Conservation (phyloP, 2,113 vertebrate species). For the Xiphorhynchus elegans region DNA sequence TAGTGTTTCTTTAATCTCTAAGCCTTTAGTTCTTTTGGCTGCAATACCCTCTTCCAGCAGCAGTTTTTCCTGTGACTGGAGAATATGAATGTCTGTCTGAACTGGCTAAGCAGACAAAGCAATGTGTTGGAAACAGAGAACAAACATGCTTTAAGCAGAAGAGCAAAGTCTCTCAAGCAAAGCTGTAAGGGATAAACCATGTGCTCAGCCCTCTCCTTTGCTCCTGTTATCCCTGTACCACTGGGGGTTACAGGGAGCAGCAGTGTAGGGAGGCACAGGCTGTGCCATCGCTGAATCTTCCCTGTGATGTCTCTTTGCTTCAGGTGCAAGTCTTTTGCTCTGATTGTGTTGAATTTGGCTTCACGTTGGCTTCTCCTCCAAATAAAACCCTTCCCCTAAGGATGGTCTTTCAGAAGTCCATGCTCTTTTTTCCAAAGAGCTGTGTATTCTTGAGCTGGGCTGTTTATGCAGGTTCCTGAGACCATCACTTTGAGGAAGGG, state of each 20-base stretch:
- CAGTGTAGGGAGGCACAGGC: accelerated
- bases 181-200: not conserved
- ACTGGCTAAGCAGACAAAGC: not conserved
- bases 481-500: conserved; percentile 31
- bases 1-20: not conserved
- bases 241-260: not conserved
- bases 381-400: not conserved
- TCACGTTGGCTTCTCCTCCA: not conserved
- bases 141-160: not conserved
- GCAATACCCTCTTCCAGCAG: not conserved
- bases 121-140: not conserved
- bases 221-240: not conserved
- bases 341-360: not conserved
- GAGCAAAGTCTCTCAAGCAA: not conserved
- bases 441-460: not conserved
- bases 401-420: not conserved
- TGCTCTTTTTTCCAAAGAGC: not conserved
- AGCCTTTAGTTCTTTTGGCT: not conserved
- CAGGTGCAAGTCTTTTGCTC: not conserved
- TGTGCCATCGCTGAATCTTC: accelerated
- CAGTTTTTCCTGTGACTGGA: not conserved
- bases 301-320: accelerated
- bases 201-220: not conserved
- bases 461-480: not conserved
- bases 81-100: not conserved